Percentiles rank a stretch among this genome's conserved stretches.
Evolutionary conservation across 2,113 vertebrate genomes (phyloP).

Genomic region (Gymnarchus niloticus): DNA sequence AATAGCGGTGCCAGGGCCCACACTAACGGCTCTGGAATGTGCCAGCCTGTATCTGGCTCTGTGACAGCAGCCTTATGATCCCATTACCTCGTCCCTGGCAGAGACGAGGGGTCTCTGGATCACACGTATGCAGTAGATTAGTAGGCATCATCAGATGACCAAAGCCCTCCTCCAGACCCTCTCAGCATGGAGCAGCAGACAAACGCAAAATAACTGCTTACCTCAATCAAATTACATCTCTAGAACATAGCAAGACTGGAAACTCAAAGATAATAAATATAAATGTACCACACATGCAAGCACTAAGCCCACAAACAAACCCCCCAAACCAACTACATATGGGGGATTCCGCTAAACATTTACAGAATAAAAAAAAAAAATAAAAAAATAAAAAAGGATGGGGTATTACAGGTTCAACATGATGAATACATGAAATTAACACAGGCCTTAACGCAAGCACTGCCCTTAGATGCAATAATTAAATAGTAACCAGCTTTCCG

Average conservation of each 20-base stretch:
- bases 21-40: not conserved
- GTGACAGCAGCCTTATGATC: conserved; percentile 1
- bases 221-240: not conserved
- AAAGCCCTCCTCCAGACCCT: conserved; percentile 16
- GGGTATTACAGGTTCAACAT: too few relatives aligned
- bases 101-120: not conserved
- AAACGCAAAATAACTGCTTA: not conserved
- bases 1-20: not conserved
- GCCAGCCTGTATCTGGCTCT: not conserved
- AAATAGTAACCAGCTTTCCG: not conserved
- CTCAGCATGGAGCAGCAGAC: not conserved
- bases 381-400: not conserved
- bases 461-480: too few relatives aligned
- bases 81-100: not conserved
- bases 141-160: not conserved
- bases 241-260: not conserved
- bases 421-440: too few relatives aligned
- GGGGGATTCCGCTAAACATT: not conserved
- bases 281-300: not conserved
- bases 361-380: not conserved
- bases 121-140: not conserved
- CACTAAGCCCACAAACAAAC: too few relatives aligned
- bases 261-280: not conserved
- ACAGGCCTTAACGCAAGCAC: not conserved
- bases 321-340: too few relatives aligned